phyloP scores from a whole-genome alignment of 2,888 invertebrate genomes.

The Mamestra brassicae region DNA sequence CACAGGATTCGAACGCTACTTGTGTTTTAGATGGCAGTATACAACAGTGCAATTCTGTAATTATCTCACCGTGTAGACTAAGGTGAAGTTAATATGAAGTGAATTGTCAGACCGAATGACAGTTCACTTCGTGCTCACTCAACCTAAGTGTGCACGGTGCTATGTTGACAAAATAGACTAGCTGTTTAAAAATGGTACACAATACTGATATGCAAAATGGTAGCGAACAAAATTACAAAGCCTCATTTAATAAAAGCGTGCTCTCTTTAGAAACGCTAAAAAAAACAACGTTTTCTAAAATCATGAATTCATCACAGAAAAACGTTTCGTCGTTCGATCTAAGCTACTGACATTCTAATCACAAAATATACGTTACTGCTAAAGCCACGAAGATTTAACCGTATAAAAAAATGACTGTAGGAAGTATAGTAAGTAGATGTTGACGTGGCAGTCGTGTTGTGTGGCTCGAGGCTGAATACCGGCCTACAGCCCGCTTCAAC shows the following conservation, averaged over 20 bases:
- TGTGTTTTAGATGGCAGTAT: neutral
- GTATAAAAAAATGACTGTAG: slow-evolving; percentile 32
- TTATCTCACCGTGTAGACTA: no score
- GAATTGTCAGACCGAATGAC: no score
- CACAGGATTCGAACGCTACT: neutral
- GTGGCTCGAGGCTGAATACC: neutral
- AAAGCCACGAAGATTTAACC: slow-evolving; percentile 37
- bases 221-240: neutral
- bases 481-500: slow-evolving; percentile 50
- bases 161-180: no score
- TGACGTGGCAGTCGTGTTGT: slow-evolving; percentile 5
- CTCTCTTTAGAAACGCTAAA: slow-evolving; percentile 10
- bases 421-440: slow-evolving; percentile 18
- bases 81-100: no score
- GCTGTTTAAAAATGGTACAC: no score
- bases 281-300: slow-evolving; percentile 35
- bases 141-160: no score
- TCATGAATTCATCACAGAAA: slow-evolving; percentile 10
- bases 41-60: no score
- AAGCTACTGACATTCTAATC: slow-evolving; percentile 32
- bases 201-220: slow-evolving; percentile 14
- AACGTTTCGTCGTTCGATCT: slow-evolving; percentile 2
- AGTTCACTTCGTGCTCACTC: no score
- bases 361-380: slow-evolving; percentile 49
- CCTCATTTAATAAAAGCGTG: neutral